These are phyloP conservation scores for Periphyllus acericola DNA, from an alignment of 2,888 invertebrate species.

Conservation along the genomic window DNA sequence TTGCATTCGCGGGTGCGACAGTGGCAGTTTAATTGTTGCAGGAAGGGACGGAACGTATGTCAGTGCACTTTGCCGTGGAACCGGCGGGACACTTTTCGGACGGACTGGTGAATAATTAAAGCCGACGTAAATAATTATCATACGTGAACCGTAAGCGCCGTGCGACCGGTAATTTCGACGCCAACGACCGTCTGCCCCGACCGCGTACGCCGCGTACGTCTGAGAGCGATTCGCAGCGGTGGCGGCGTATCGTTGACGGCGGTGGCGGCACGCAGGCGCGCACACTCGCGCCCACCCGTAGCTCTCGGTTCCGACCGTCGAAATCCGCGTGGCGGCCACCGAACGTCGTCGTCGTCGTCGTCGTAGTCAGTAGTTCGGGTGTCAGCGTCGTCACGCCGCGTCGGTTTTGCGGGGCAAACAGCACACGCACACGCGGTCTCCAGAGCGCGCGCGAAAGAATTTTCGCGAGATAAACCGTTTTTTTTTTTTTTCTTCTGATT, in stretches of 20 bases:
- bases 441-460: not conserved
- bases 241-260: not conserved
- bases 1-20: too few relatives aligned
- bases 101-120: too few relatives aligned
- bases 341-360: conserved; percentile 10
- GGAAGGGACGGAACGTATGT: too few relatives aligned
- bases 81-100: too few relatives aligned
- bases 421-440: conserved; percentile 4
- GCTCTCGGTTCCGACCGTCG: not conserved
- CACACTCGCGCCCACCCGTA: not conserved
- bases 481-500: not conserved
- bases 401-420: conserved; percentile 11
- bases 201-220: too few relatives aligned
- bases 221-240: not conserved
- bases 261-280: not conserved
- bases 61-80: too few relatives aligned
- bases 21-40: too few relatives aligned
- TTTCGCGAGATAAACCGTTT: not conserved
- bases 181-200: too few relatives aligned
- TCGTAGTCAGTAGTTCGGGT: conserved; percentile 36
- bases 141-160: too few relatives aligned
- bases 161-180: too few relatives aligned
- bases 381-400: conserved; percentile 47
- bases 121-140: too few relatives aligned
- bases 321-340: conserved; percentile 37